A percentile compares a stretch with the other conserved stretches of the same genome.
These are phyloP conservation scores for Phylloscopus trochilus DNA, from an alignment of 2,113 vertebrate genomes.

Conservation along the genomic window DNA sequence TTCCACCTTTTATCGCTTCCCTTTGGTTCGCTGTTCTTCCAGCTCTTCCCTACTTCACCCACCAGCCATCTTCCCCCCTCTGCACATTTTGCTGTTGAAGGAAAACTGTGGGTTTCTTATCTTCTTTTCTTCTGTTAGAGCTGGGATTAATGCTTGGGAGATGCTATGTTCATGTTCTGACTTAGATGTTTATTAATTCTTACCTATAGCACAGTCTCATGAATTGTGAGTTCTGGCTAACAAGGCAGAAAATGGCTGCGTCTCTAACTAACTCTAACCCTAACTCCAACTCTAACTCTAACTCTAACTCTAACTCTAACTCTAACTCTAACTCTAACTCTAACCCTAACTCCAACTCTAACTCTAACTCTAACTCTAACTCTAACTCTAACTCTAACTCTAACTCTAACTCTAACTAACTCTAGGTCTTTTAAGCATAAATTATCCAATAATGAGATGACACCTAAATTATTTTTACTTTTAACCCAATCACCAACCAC, in stretches of 20 bases:
- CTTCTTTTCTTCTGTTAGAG: neutral
- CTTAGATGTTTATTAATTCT: neutral
- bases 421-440: neutral
- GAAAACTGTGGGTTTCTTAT: neutral
- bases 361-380: neutral
- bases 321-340: neutral
- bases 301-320: too few relatives aligned
- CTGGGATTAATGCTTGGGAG: neutral
- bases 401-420: too few relatives aligned
- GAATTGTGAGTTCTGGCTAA: neutral
- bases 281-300: too few relatives aligned
- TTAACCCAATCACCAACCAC: neutral
- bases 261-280: neutral
- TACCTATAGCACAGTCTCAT: neutral
- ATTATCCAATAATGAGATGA: neutral
- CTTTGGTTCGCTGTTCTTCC: neutral
- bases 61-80: neutral
- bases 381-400: too few relatives aligned
- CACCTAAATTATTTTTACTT: neutral
- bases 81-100: neutral
- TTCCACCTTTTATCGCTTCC: neutral
- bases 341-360: too few relatives aligned
- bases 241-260: neutral
- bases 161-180: neutral
- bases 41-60: neutral